These are phyloP conservation scores for Coelinius sp. DNA, from an alignment of 2,888 invertebrate genomes.

Conservation along the genomic window DNA sequence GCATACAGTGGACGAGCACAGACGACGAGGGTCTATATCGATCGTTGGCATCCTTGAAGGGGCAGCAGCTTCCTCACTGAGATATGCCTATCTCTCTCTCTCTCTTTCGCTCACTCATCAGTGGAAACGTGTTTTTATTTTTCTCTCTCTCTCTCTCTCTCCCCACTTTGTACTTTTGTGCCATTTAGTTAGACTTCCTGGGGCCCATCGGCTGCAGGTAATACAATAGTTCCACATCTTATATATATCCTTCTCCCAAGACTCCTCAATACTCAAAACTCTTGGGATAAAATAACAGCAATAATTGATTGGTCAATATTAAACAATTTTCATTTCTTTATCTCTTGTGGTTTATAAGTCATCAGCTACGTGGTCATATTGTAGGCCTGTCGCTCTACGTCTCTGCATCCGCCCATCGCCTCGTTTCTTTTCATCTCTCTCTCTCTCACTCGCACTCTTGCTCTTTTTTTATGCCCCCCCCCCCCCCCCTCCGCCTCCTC, in stretches of 20 bases:
- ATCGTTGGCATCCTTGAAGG: slow-evolving; percentile 40
- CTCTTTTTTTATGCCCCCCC: slow-evolving; percentile 19
- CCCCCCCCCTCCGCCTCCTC: neutral
- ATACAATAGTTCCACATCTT: slow-evolving; percentile 33
- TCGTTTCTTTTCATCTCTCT: slow-evolving; percentile 34
- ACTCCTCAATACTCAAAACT: neutral
- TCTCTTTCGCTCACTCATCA: slow-evolving; percentile 19
- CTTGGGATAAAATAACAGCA: neutral
- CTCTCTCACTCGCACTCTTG: slow-evolving; percentile 34
- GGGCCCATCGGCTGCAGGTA: slow-evolving; percentile 39
- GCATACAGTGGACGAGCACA: neutral
- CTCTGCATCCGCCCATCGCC: slow-evolving; percentile 45
- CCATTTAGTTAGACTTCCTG: slow-evolving; percentile 27
- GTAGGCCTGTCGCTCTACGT: slow-evolving; percentile 42
- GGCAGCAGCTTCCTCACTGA: slow-evolving; percentile 33
- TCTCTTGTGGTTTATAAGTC: slow-evolving; percentile 8
- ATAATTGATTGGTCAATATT: neutral
- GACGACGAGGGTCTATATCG: slow-evolving; percentile 30
- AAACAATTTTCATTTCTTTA: slow-evolving; percentile 12
- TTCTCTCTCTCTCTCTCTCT: slow-evolving; percentile 41
- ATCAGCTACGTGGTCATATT: slow-evolving; percentile 40
- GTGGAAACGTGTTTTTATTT: slow-evolving; percentile 27
- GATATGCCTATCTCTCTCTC: slow-evolving; percentile 23
- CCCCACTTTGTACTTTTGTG: slow-evolving; percentile 36
- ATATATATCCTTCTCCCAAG: neutral